A percentile compares a stretch with the other conserved stretches of the same genome.
Evolutionary conservation across 2,113 vertebrate genomes (phyloP).

Genomic region (Phrynocephalus versicolor): DNA sequence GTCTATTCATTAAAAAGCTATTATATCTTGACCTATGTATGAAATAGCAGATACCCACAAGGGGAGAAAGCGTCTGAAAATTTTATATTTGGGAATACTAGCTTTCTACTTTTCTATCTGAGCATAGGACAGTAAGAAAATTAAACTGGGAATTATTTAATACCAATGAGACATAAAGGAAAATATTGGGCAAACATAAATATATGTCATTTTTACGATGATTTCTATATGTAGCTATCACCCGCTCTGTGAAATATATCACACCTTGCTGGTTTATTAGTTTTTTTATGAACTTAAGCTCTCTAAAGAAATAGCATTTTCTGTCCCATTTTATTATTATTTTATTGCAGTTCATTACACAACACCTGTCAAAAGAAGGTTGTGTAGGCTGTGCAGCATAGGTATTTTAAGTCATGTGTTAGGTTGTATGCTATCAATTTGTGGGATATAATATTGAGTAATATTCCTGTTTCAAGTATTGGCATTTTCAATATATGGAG

Average conservation of each 20-base stretch:
- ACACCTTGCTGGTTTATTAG: constrained; percentile 51
- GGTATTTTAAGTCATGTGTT: constrained; percentile 47
- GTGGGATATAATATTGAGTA: constrained; percentile 37
- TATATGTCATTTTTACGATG: constrained; percentile 60
- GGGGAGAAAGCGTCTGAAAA: neutral
- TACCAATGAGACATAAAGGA: constrained; percentile 59
- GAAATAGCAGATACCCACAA: constrained; percentile 7
- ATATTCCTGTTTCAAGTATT: constrained; percentile 37
- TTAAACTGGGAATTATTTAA: constrained; percentile 71
- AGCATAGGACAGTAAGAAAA: constrained; percentile 47
- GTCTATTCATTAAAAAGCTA: constrained; percentile 30
- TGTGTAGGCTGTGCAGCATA: constrained; percentile 34
- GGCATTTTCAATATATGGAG: constrained; percentile 29
- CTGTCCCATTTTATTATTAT: constrained; percentile 13
- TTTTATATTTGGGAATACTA: constrained; percentile 38
- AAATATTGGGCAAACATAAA: constrained; percentile 59
- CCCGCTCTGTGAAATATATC: constrained; percentile 43
- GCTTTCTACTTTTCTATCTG: constrained; percentile 41
- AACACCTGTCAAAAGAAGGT: constrained; percentile 42
- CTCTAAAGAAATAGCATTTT: constrained; percentile 10
- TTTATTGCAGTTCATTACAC: constrained; percentile 45
- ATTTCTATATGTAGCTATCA: constrained; percentile 35
- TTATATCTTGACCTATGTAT: constrained; percentile 14
- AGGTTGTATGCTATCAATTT: constrained; percentile 22
- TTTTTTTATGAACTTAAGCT: constrained; percentile 50